phyloP scores from a whole-genome alignment of 2,888 invertebrate species.

The Sabatieria punctata region DNA sequence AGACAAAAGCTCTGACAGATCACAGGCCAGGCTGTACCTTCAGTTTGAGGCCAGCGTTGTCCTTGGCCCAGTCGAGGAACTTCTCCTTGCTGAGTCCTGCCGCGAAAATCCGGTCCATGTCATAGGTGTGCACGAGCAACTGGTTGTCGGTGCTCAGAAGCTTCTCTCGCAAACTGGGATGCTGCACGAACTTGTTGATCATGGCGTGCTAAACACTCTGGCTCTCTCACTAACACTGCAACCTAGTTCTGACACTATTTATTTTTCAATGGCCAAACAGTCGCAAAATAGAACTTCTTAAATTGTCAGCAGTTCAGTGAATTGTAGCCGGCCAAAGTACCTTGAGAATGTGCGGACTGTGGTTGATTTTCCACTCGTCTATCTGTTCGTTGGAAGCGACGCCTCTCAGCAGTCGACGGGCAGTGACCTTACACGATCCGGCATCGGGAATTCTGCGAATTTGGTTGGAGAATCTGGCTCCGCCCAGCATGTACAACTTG shows the following conservation, averaged over 20 bases:
- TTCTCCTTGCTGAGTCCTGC: constrained; percentile 4
- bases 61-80: constrained; percentile 13
- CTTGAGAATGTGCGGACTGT: constrained; percentile 15
- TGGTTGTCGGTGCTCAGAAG: constrained; percentile 14
- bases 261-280: no score
- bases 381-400: constrained; percentile 9
- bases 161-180: constrained; percentile 14
- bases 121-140: constrained; percentile 16
- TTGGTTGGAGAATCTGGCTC: constrained; percentile 6
- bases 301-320: no score
- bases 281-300: no score
- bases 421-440: background rate
- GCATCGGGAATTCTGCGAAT: constrained; percentile 6
- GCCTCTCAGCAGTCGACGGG: background rate
- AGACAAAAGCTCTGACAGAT: no score
- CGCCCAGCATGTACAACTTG: constrained; percentile 14
- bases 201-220: constrained; percentile 15
- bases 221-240: no score
- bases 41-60: constrained; percentile 10
- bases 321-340: no score
- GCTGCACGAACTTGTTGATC: constrained; percentile 16
- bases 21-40: no score
- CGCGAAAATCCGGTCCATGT: constrained; percentile 9
- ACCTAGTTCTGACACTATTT: background rate
- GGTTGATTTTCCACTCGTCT: constrained; percentile 15